Percentiles rank a stretch among this genome's conserved stretches.
These are phyloP conservation scores for Urophycis tenuis DNA, from an alignment of 2,797 vertebrate species.

Conservation along the genomic window DNA sequence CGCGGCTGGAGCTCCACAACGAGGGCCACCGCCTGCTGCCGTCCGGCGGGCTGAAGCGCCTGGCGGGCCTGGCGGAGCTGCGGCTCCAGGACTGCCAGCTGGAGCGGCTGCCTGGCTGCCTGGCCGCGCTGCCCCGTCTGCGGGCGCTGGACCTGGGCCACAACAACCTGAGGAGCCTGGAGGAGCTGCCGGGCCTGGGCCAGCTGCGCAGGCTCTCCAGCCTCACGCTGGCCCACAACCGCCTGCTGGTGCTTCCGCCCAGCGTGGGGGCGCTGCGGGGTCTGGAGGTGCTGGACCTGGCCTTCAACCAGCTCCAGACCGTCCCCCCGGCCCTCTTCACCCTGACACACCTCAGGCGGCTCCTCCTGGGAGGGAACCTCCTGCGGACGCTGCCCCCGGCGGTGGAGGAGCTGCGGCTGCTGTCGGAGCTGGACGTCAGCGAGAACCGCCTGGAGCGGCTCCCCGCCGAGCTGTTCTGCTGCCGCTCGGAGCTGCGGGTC, in stretches of 20 bases:
- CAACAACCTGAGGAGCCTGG: constrained; percentile 69
- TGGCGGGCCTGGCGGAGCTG: constrained; percentile 61
- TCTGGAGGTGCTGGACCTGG: constrained; percentile 70
- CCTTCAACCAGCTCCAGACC: constrained; percentile 67
- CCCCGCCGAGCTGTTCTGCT: constrained; percentile 61
- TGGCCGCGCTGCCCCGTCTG: constrained; percentile 61
- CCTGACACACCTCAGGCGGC: constrained; percentile 63
- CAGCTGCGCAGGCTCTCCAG: constrained; percentile 64
- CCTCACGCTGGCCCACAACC: constrained; percentile 70
- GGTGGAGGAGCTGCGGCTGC: constrained; percentile 57
- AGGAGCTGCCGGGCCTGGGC: constrained; percentile 68
- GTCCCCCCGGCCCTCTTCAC: constrained; percentile 69
- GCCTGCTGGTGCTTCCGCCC: constrained; percentile 55
- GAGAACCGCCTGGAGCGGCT: constrained; percentile 68
- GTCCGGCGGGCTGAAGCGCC: constrained; percentile 63
- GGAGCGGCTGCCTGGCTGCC: constrained; percentile 66
- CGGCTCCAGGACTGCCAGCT: constrained; percentile 71
- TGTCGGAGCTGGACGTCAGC: constrained; percentile 67
- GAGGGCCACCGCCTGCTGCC: constrained; percentile 66
- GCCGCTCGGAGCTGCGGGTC: constrained; percentile 60
- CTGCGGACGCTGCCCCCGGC: constrained; percentile 62
- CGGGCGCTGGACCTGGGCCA: constrained; percentile 65
- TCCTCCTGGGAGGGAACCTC: constrained; percentile 71
- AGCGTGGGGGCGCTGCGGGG: constrained; percentile 63
- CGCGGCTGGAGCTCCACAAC: constrained; percentile 67